phyloP scores from a whole-genome alignment of 2,888 invertebrate species.

The Drosophila sordidapex region DNA sequence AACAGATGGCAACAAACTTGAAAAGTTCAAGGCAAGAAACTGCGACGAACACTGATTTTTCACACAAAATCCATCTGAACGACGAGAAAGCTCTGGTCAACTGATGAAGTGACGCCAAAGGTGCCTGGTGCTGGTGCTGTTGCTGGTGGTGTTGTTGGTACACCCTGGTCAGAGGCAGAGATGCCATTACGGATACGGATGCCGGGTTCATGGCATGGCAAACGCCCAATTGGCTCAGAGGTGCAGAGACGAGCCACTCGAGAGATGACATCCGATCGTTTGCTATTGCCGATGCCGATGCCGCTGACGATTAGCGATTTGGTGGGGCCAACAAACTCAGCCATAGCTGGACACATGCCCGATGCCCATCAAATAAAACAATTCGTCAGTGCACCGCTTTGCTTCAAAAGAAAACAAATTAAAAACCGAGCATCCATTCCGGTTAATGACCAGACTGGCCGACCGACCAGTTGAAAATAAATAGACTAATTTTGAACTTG shows the following conservation, averaged over 20 bases:
- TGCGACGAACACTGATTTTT: conserved; percentile 11
- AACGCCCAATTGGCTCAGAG: conserved; percentile 27
- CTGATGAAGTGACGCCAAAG: conserved; percentile 15
- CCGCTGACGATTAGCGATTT: not conserved
- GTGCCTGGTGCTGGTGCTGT: not conserved
- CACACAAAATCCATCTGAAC: conserved; percentile 1
- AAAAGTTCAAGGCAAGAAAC: conserved; percentile 57
- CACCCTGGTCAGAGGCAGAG: not conserved
- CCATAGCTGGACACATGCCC: not conserved
- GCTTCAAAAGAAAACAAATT: not conserved
- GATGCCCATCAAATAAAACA: not conserved
- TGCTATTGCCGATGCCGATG: not conserved
- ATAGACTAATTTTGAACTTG: not conserved
- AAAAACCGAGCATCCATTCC: not conserved
- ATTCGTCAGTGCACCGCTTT: not conserved
- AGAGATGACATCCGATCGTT: conserved; percentile 9
- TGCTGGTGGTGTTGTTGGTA: not conserved
- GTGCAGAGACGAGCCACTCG: conserved; percentile 7
- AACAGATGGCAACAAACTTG: conserved; percentile 41
- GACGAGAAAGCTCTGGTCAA: conserved; percentile 30
- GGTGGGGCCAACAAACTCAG: conserved; percentile 12
- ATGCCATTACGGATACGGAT: conserved; percentile 7
- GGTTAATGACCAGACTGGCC: not conserved
- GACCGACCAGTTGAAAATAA: not conserved
- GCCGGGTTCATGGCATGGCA: conserved; percentile 40